Percentiles rank a stretch among this genome's conserved stretches.
These are phyloP conservation scores for Eurystomus glaucurus DNA, from an alignment of 2,797 vertebrate genomes.

Conservation along the genomic window DNA sequence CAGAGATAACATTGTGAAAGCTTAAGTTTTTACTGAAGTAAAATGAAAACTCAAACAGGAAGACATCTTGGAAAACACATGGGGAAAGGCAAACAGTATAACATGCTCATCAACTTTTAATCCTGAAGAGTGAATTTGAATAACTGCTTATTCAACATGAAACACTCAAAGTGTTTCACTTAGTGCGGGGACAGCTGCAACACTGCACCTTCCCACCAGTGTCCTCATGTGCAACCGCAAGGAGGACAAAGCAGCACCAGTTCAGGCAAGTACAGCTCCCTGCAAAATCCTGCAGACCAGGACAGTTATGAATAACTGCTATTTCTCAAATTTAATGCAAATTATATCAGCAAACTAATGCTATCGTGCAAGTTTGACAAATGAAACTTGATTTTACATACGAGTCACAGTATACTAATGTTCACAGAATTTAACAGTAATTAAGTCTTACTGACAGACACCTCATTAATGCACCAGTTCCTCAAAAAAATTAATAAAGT, in stretches of 20 bases:
- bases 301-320: background rate
- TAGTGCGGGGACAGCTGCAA: fast-evolving
- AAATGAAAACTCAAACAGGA: background rate
- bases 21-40: background rate
- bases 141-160: background rate
- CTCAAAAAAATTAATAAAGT: constrained; percentile 43
- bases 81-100: background rate
- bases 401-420: background rate
- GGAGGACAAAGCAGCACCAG: background rate
- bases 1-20: background rate
- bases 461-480: constrained; percentile 38
- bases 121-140: background rate
- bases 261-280: background rate
- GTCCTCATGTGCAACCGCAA: fast-evolving
- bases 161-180: background rate
- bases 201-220: background rate
- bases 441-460: constrained; percentile 54
- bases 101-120: background rate
- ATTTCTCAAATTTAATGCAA: background rate
- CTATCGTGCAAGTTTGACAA: background rate
- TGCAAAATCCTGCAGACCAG: background rate
- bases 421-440: constrained; percentile 41
- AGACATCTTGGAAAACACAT: background rate
- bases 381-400: background rate
- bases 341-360: background rate